Evolutionary conservation across 2,888 invertebrate genomes (phyloP).

Genomic region (Lomographa bimaculata): DNA sequence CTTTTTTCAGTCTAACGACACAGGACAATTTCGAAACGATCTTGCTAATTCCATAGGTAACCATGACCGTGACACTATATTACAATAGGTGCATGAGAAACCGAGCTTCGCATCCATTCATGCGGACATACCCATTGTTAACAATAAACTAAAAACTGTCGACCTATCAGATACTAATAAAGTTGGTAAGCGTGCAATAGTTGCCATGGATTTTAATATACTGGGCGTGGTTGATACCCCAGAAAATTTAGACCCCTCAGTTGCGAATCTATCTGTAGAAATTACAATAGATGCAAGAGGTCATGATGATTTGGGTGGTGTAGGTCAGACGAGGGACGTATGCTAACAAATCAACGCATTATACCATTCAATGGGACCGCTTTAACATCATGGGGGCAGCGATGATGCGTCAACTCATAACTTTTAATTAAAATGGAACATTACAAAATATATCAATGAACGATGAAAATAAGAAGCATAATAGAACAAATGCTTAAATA

Average conservation of each 20-base stretch:
- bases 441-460: constrained; percentile 47
- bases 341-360: constrained; percentile 69
- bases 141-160: constrained; percentile 32
- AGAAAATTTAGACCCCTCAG: constrained; percentile 35
- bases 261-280: constrained; percentile 23
- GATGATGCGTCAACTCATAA: constrained; percentile 75
- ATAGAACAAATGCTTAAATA: not conserved
- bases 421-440: constrained; percentile 78
- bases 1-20: constrained; percentile 43
- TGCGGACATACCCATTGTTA: constrained; percentile 63
- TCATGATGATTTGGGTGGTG: constrained; percentile 50
- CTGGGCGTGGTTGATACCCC: constrained; percentile 5
- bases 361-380: constrained; percentile 50
- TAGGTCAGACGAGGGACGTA: constrained; percentile 63
- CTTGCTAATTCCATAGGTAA: constrained; percentile 64
- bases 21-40: constrained; percentile 58
- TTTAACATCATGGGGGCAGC: constrained; percentile 55
- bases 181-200: not conserved
- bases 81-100: constrained; percentile 60
- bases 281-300: constrained; percentile 31
- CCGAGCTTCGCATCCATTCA: constrained; percentile 63
- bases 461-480: not conserved
- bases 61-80: constrained; percentile 53
- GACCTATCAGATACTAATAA: constrained; percentile 20
- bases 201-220: constrained; percentile 5